Base-by-base conservation (phyloP, 2,797 vertebrate genomes). In the Acomys russatus region DNA sequence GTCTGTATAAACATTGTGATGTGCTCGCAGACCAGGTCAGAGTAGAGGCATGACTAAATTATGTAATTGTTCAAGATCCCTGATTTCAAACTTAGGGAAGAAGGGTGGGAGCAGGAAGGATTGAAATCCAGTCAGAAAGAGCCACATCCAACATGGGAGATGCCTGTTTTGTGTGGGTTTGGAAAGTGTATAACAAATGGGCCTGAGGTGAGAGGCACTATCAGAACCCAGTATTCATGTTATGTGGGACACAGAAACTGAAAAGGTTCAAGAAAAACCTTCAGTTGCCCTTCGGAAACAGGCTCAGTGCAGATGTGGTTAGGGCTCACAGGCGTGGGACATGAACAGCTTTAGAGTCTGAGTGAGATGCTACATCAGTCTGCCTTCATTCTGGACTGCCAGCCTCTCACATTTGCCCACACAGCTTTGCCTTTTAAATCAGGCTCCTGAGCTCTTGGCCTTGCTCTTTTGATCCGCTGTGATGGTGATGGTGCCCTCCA, bases 41-140 rank as follows among this genome's bases (percentile, higher is more conserved):
- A 88, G 28, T 51, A 23, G 38, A 61, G 14, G 56, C 74, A 20
- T n/a, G 38, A 83, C 63, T 92, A n/a, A 85, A 54, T 92, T 59
- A n/a, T 49, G 20, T 2, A 4, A 44, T 59, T 68, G 3, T 51
- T 83, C 28, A 88, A 56, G 51, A 90, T 94, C 18, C 28, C 25
- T 91, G 12, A 68, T 68, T 94, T 96, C 18, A 88, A 88, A 79
- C 63, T n/a, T 61, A 79, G 89, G 20, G 0, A 74, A 9, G 54
- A 74, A 64, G 51, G 88, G 10, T 2, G 6, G 64, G 30, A 70
- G 20, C 11, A 70, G 17, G 44, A n/a, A 18, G 25, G 9, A 80
- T 59, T 76, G 25, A 59, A 18, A 23, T 73, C 28, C 2, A 49
- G 5, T 14, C 51, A 23, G 44, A 84, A 61, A 68, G n/a, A 38